Evolutionary conservation across 2,797 vertebrate species (phyloP).

Genomic region (Cirrhinus mrigala): DNA sequence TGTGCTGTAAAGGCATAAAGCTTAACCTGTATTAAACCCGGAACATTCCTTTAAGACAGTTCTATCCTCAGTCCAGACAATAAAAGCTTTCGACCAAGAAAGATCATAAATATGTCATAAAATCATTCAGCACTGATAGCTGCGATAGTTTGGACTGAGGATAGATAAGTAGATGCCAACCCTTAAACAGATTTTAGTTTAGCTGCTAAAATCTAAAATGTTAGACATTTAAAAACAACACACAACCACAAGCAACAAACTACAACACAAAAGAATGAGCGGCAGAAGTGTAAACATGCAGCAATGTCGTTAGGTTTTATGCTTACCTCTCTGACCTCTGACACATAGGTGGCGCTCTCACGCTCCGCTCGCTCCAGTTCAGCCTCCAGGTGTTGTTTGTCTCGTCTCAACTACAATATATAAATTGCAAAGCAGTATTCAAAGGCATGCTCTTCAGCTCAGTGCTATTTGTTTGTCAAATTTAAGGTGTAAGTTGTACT

Average conservation of each 20-base stretch:
- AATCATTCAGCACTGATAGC: not conserved
- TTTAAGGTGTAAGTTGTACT: not conserved
- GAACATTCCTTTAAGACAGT: not conserved
- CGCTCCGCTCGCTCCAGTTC: constrained; percentile 93
- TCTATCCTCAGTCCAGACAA: constrained; percentile 13
- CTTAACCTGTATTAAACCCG: not conserved
- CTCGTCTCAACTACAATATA: constrained; percentile 76
- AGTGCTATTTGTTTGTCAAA: not conserved
- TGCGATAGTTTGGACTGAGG: not conserved
- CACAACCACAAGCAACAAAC: constrained; percentile 7
- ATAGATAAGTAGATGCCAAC: not conserved
- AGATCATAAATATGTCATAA: not conserved
- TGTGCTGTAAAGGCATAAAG: not conserved
- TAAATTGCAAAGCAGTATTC: constrained; percentile 45
- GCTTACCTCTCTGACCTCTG: constrained; percentile 95
- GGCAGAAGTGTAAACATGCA: not conserved
- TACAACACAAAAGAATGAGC: constrained; percentile 7
- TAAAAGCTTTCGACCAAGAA: constrained; percentile 1
- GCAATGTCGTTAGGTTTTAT: not conserved
- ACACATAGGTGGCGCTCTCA: constrained; percentile 94
- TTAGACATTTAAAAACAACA: constrained; percentile 33
- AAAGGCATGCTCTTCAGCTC: constrained; percentile 12
- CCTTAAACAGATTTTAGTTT: constrained; percentile 9
- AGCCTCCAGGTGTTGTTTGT: constrained; percentile 91
- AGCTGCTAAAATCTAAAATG: constrained; percentile 14